A percentile compares a stretch with the other conserved stretches of the same genome.
These are phyloP conservation scores for Sepiola atlantica DNA, from an alignment of 2,888 invertebrate species.

Conservation along the genomic window DNA sequence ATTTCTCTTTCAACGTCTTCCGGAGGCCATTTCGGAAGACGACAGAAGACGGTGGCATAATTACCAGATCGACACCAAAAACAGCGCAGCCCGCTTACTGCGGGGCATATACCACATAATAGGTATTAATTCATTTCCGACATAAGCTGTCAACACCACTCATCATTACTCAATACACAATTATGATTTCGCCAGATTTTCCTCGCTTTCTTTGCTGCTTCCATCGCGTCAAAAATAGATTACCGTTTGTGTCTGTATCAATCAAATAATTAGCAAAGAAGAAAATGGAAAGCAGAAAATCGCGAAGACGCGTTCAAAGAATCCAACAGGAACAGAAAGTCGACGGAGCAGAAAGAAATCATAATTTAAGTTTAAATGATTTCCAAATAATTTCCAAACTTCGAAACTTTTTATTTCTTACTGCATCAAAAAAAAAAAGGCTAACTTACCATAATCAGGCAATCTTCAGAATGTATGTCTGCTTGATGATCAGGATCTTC, in stretches of 20 bases:
- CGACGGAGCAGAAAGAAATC: not conserved
- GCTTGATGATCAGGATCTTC: no score
- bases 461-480: not conserved
- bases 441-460: not conserved
- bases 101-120: not conserved
- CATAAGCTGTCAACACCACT: not conserved
- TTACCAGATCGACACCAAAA: not conserved
- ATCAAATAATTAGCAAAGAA: not conserved
- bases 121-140: conserved; percentile 21
- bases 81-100: not conserved
- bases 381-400: not conserved
- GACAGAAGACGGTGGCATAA: not conserved
- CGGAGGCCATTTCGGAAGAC: not conserved
- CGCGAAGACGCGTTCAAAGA: not conserved
- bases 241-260: not conserved
- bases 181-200: not conserved
- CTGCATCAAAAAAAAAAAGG: not conserved
- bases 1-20: not conserved
- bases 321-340: not conserved
- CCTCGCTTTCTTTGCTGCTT: not conserved
- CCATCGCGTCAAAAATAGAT: not conserved
- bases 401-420: not conserved
- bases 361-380: not conserved
- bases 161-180: conserved; percentile 11
- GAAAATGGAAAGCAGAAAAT: not conserved